Evolutionary conservation across 1,140 invertebrate species (phyloP).

Genomic region (Holcopasites calliopsidis): DNA sequence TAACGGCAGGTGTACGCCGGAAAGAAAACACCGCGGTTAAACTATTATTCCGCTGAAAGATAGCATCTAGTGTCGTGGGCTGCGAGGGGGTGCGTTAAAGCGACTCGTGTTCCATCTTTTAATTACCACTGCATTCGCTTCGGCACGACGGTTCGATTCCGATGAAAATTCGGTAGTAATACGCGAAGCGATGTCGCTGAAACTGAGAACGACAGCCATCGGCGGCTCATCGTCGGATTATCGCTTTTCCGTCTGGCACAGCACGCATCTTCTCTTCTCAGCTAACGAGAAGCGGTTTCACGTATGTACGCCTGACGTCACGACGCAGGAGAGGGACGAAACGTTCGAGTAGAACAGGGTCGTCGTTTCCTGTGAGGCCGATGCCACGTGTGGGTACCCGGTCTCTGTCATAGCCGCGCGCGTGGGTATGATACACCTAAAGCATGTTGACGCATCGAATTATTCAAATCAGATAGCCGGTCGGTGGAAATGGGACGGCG

Average conservation of each 20-base stretch:
- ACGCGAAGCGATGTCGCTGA: not conserved
- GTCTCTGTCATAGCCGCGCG: slow-evolving; percentile 37
- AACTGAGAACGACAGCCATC: slow-evolving; percentile 16
- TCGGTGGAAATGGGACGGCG: slow-evolving; percentile 10
- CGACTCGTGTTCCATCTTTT: not conserved
- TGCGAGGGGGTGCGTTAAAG: not conserved
- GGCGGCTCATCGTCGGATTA: not conserved
- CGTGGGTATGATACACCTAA: slow-evolving; percentile 49
- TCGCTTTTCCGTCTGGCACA: not conserved
- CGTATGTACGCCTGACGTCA: slow-evolving; percentile 35
- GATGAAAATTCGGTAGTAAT: too few relatives aligned
- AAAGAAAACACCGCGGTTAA: not conserved
- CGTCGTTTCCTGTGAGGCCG: slow-evolving; percentile 44
- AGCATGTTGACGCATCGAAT: slow-evolving; percentile 63
- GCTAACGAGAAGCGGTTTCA: slow-evolving; percentile 27
- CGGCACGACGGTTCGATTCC: too few relatives aligned
- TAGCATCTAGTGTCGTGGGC: not conserved
- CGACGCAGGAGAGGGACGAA: slow-evolving; percentile 29
- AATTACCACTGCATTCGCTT: too few relatives aligned
- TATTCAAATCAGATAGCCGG: slow-evolving; percentile 57
- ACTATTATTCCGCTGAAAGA: not conserved
- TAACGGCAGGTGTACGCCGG: not conserved
- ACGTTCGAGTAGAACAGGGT: slow-evolving; percentile 41
- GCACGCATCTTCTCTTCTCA: not conserved
- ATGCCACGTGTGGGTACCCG: slow-evolving; percentile 36